Conservation (phyloP, 2,113 vertebrate genomes). For the Pipa parva region DNA sequence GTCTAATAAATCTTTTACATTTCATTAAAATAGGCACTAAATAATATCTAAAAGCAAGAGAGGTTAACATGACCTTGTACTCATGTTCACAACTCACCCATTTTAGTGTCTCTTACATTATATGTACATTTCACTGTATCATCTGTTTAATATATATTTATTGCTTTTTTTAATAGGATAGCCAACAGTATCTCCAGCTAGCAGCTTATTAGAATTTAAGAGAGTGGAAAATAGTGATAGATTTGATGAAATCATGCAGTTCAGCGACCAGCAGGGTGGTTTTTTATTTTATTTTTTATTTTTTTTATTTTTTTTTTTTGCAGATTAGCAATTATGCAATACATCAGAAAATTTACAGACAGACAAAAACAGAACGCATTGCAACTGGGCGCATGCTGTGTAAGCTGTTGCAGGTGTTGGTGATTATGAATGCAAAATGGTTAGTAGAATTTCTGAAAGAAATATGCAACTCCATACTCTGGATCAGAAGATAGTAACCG, state of each 20-base stretch:
- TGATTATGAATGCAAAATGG: background rate
- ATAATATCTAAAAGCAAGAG: background rate
- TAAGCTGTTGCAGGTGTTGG: constrained; percentile 19
- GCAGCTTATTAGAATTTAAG: constrained; percentile 26
- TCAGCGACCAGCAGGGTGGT: constrained; percentile 10
- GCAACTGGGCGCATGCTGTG: constrained; percentile 8
- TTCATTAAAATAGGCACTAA: background rate
- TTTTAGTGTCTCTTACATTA: background rate
- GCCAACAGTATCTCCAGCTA: constrained; percentile 11
- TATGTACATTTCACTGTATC: background rate
- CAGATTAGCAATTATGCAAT: constrained; percentile 37
- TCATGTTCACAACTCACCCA: background rate
- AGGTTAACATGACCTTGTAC: constrained; percentile 14
- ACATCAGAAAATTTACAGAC: background rate
- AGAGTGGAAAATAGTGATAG: constrained; percentile 27
- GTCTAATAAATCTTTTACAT: constrained; percentile 17
- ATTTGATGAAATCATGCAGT: constrained; percentile 18
- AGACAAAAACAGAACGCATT: background rate
- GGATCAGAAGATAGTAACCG: background rate
- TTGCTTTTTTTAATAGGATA: constrained; percentile 26
- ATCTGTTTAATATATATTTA: constrained; percentile 21
- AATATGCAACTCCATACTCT: background rate
- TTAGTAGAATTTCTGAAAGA: background rate
- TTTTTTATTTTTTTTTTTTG: too few relatives aligned
- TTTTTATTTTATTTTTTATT: too few relatives aligned